Evolutionary conservation across 2,888 invertebrate genomes (phyloP).

Genomic region (Xylota segnis): DNA sequence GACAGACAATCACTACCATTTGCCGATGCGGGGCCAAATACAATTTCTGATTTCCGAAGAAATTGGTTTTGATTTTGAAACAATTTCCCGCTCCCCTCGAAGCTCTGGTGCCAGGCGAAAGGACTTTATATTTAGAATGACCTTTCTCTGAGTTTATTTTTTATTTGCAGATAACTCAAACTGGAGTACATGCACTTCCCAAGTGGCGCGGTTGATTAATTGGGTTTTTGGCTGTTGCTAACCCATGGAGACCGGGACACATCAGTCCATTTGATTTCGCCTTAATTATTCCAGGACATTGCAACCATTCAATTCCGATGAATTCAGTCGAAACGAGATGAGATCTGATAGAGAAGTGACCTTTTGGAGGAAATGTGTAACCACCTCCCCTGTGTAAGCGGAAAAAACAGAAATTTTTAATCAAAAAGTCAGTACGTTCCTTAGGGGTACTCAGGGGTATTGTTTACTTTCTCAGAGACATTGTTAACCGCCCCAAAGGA

Average conservation of each 20-base stretch:
- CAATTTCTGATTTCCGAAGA: slow-evolving; percentile 15
- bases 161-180: slow-evolving; percentile 19
- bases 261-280: neutral
- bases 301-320: neutral
- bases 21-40: neutral
- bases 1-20: neutral
- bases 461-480: slow-evolving; percentile 37
- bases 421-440: slow-evolving; percentile 33
- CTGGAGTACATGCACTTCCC: neutral
- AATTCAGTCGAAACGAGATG: neutral
- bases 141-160: slow-evolving; percentile 16
- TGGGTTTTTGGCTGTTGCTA: neutral
- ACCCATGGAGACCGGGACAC: neutral
- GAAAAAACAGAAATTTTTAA: slow-evolving; percentile 25
- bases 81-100: neutral
- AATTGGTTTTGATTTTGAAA: slow-evolving; percentile 37
- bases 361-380: slow-evolving; percentile 7
- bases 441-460: slow-evolving; percentile 28
- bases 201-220: slow-evolving; percentile 19
- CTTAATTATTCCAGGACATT: neutral
- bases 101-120: neutral
- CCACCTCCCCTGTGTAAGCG: neutral
- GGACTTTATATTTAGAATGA: slow-evolving; percentile 22
- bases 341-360: slow-evolving; percentile 12
- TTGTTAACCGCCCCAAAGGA: slow-evolving; percentile 29